These are phyloP conservation scores for Steinernema carpocapsae DNA, from an alignment of 2,888 invertebrate species.

Conservation along the genomic window DNA sequence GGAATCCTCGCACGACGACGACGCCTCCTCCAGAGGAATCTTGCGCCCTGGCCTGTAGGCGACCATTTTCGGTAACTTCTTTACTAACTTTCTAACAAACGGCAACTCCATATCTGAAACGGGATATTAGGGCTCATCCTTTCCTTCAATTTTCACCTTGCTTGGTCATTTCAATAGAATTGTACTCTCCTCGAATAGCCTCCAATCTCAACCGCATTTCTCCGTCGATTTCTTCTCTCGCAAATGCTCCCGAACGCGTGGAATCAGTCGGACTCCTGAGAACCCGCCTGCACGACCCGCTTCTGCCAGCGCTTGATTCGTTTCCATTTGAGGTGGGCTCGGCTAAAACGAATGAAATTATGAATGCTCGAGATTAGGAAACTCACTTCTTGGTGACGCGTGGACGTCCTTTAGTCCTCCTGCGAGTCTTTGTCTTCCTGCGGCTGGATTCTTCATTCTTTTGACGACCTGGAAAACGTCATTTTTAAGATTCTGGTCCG, in stretches of 20 bases:
- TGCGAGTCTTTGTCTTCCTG: background rate
- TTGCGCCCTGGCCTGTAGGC: too few relatives aligned
- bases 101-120: too few relatives aligned
- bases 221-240: background rate
- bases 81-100: too few relatives aligned
- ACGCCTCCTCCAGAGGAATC: too few relatives aligned
- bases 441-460: conserved; percentile 4
- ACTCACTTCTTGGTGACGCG: conserved; percentile 15
- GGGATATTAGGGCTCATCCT: too few relatives aligned
- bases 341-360: background rate
- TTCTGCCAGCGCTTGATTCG: conserved; percentile 29
- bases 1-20: too few relatives aligned
- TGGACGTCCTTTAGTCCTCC: background rate
- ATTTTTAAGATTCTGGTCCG: background rate
- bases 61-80: too few relatives aligned
- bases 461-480: background rate
- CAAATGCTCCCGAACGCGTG: background rate
- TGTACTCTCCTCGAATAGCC: background rate
- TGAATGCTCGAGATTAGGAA: background rate
- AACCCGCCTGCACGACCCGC: conserved; percentile 17
- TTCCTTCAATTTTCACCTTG: too few relatives aligned
- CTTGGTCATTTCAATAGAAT: background rate
- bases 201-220: background rate
- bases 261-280: conserved; percentile 1
- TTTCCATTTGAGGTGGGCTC: conserved; percentile 25